Evolutionary conservation across 2,888 invertebrate genomes (phyloP).

Genomic region (Cataglyphis cursor): DNA sequence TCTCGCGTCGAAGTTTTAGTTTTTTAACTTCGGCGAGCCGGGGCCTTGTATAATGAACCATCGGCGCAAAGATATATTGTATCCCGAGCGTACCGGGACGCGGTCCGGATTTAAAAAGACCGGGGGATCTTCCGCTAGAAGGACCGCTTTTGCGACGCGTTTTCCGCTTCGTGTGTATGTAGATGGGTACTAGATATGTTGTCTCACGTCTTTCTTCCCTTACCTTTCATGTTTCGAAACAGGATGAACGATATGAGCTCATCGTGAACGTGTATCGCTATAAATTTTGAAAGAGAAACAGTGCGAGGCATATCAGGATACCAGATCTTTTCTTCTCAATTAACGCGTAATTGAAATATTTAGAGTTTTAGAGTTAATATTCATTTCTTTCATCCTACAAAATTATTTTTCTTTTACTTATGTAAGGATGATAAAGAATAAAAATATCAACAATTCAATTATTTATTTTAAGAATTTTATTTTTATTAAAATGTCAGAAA

Average conservation of each 20-base stretch:
- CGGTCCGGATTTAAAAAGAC: conserved; percentile 62
- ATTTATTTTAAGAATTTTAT: background rate
- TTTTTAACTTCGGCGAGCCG: conserved; percentile 67
- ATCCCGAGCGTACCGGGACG: conserved; percentile 41
- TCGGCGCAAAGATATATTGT: conserved; percentile 60
- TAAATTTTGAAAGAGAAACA: background rate
- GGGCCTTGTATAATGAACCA: conserved; percentile 72
- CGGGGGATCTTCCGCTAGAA: conserved; percentile 46
- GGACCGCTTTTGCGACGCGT: background rate
- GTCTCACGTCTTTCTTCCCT: no score
- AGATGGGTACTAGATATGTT: background rate
- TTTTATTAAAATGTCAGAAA: background rate
- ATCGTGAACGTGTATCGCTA: background rate
- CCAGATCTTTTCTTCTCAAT: conserved; percentile 8
- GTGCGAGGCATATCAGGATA: background rate
- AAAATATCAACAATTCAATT: conserved; percentile 2
- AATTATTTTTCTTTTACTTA: background rate
- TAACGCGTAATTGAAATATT: conserved; percentile 22
- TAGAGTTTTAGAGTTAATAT: conserved; percentile 31
- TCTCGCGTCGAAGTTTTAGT: conserved; percentile 62
- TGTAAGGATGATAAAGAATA: background rate
- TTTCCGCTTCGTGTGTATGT: background rate
- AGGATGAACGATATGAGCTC: background rate
- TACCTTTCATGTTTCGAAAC: background rate
- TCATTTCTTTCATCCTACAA: background rate